phyloP scores from a whole-genome alignment of 2,113 vertebrate genomes.

The Dermatemys mawii region DNA sequence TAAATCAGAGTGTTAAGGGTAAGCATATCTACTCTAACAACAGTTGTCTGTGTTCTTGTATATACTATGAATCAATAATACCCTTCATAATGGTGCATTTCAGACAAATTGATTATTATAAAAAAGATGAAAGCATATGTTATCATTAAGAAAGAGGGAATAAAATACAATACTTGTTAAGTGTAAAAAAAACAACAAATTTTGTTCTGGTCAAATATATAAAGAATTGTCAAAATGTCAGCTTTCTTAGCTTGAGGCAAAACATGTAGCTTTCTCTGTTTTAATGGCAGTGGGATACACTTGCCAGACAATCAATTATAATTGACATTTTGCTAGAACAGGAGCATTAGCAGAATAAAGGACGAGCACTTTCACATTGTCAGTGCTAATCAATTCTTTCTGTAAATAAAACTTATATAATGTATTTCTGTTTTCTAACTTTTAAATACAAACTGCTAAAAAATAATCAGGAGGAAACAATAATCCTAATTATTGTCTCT shows the following conservation, averaged over 20 bases:
- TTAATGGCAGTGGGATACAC: background rate
- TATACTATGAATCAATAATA: background rate
- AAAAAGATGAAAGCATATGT: background rate
- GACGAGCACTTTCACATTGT: conserved; percentile 16
- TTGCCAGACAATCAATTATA: conserved; percentile 46
- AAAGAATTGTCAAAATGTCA: conserved; percentile 2
- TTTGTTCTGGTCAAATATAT: background rate
- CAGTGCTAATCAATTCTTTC: conserved; percentile 50
- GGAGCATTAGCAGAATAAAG: conserved; percentile 24
- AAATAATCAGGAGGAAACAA: conserved; percentile 9
- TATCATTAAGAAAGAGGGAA: background rate
- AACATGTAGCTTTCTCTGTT: background rate
- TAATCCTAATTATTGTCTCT: background rate
- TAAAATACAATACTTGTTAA: conserved; percentile 12
- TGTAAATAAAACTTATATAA: conserved; percentile 14
- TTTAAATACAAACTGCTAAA: conserved; percentile 18
- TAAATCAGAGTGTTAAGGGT: background rate
- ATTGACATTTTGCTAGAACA: conserved; percentile 53
- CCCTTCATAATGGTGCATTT: background rate
- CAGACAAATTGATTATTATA: conserved; percentile 11
- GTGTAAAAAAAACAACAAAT: conserved; percentile 1
- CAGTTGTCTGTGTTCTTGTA: background rate
- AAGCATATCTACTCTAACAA: background rate
- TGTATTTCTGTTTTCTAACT: conserved; percentile 7
- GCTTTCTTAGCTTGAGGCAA: conserved; percentile 31